Evolutionary conservation across 1,140 invertebrate species (phyloP).

Genomic region (Chrysoperla carnea): DNA sequence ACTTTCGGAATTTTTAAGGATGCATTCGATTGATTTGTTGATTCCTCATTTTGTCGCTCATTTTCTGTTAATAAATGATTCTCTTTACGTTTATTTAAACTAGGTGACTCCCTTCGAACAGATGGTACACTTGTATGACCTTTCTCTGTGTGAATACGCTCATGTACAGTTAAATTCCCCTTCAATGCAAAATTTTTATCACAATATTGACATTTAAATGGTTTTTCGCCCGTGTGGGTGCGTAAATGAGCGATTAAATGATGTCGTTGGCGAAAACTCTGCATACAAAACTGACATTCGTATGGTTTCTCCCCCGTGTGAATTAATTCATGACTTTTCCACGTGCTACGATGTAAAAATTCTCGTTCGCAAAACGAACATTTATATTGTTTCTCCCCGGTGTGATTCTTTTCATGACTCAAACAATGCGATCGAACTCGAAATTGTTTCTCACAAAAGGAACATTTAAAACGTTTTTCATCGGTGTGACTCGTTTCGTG

Average conservation of each 20-base stretch:
- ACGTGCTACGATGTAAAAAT: no score
- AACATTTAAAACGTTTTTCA: background rate
- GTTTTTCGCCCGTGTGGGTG: conserved; percentile 14
- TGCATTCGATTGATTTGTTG: no score
- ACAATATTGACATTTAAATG: conserved; percentile 10
- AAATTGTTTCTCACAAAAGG: background rate
- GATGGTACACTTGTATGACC: conserved; percentile 11
- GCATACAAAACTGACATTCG: conserved; percentile 9
- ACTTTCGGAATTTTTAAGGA: no score
- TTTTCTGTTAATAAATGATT: no score
- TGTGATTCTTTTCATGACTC: no score
- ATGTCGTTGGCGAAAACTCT: conserved; percentile 8
- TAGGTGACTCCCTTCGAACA: conserved; percentile 8
- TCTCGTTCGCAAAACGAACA: background rate
- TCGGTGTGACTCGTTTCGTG: background rate
- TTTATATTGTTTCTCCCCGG: background rate
- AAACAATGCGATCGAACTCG: no score
- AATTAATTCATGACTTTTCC: no score
- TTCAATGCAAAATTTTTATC: conserved; percentile 9
- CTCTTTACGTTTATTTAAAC: background rate
- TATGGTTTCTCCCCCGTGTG: conserved; percentile 11
- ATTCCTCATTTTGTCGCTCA: no score
- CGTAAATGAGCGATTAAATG: conserved; percentile 8
- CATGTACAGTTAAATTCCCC: conserved; percentile 9
- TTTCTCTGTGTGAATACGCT: conserved; percentile 12